A percentile compares a stretch with the other conserved stretches of the same genome.
These are phyloP conservation scores for Zeus faber DNA, from an alignment of 2,113 vertebrate species.

Conservation along the genomic window DNA sequence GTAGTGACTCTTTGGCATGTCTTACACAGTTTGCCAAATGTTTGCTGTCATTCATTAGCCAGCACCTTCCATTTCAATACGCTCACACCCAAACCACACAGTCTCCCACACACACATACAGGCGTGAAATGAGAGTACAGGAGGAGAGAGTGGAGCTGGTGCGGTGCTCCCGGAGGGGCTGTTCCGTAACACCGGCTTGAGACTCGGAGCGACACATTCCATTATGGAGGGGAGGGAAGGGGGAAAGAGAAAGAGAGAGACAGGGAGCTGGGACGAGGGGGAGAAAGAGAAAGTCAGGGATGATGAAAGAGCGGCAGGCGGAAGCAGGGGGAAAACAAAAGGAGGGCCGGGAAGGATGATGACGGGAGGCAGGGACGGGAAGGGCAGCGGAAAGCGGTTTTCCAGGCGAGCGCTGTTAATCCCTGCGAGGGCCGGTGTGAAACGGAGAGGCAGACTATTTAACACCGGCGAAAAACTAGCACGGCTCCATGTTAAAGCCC, in stretches of 20 bases:
- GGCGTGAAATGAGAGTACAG: neutral
- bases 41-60: neutral
- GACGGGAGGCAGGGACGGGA: neutral
- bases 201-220: conserved; percentile 29
- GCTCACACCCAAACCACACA: no score
- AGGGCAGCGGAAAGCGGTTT: neutral
- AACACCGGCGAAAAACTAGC: conserved; percentile 11
- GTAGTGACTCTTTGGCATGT: neutral
- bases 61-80: neutral
- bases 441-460: conserved; percentile 23
- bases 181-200: conserved; percentile 25
- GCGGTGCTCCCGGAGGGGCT: conserved; percentile 6
- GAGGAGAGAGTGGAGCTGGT: neutral
- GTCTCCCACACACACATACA: neutral
- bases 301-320: no score
- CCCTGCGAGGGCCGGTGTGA: neutral
- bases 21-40: neutral
- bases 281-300: conserved; percentile 7
- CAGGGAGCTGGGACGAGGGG: neutral
- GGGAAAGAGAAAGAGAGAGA: conserved; percentile 3
- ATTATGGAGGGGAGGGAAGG: conserved; percentile 39
- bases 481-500: conserved; percentile 30
- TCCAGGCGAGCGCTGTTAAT: neutral
- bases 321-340: neutral
- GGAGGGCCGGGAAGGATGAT: neutral